These are phyloP conservation scores for Leucosticte australis DNA, from an alignment of 2,113 vertebrate genomes.

Conservation along the genomic window DNA sequence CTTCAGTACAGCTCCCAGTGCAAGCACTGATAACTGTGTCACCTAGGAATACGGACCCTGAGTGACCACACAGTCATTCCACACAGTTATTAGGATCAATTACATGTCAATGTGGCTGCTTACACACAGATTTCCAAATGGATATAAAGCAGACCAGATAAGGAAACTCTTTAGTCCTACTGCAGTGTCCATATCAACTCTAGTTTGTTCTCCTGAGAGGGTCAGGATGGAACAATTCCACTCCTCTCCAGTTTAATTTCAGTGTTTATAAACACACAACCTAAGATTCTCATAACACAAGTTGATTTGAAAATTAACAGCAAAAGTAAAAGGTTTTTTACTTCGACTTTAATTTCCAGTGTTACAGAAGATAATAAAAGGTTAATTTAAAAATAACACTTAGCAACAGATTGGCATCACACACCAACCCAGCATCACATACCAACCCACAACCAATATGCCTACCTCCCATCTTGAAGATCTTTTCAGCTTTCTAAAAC, in stretches of 20 bases:
- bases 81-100: no score
- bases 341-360: background rate
- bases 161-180: background rate
- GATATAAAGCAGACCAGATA: background rate
- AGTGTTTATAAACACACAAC: background rate
- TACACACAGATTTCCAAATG: background rate
- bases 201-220: background rate
- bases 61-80: background rate
- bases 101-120: background rate
- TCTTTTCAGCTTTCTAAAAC: background rate
- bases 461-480: background rate
- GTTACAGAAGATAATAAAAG: background rate
- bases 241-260: background rate
- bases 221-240: background rate
- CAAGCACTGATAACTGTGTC: background rate
- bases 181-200: background rate
- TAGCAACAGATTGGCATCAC: background rate
- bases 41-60: background rate
- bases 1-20: background rate
- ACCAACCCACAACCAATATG: background rate
- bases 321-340: accelerated
- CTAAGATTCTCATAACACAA: background rate
- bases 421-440: background rate
- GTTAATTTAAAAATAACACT: background rate
- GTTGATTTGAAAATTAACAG: background rate